A percentile compares a stretch with the other conserved stretches of the same genome.
Evolutionary conservation across 2,113 vertebrate genomes (phyloP).

Genomic region (Dasyprocta punctata): DNA sequence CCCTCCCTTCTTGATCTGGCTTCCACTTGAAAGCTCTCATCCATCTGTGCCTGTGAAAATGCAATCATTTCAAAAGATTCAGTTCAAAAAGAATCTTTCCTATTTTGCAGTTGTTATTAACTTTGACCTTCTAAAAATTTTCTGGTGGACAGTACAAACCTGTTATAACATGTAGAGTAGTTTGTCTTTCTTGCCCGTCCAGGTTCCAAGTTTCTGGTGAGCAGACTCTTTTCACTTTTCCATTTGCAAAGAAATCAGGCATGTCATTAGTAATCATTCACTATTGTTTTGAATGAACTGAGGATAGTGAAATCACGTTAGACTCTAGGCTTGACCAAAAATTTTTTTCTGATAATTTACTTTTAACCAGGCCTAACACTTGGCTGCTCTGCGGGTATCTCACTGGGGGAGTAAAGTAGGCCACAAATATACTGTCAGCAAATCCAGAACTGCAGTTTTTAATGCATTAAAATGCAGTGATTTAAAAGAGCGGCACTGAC

Average conservation of each 20-base stretch:
- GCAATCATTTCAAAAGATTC: not conserved
- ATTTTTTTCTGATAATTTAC: not conserved
- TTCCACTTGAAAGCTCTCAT: not conserved
- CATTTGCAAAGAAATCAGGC: not conserved
- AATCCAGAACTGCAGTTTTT: not conserved
- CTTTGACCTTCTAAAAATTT: not conserved
- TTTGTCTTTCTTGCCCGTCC: not conserved
- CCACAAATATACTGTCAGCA: not conserved
- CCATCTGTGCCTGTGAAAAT: not conserved
- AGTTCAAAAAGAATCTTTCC: not conserved
- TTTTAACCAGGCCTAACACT: not conserved
- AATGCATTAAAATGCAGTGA: not conserved
- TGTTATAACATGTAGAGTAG: not conserved
- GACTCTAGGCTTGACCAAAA: not conserved
- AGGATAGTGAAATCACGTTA: not conserved
- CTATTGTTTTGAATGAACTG: not conserved
- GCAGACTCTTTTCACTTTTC: not conserved
- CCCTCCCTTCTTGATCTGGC: not conserved
- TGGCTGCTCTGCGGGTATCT: too few species aligned
- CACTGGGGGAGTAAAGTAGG: too few species aligned
- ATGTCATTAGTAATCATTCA: not conserved
- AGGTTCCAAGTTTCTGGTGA: not conserved
- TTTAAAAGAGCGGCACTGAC: not conserved
- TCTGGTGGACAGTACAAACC: not conserved
- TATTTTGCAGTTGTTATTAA: not conserved